Evolutionary conservation across 64 coral and sea anemone genomes (phyloP).

Genomic region (Montipora foliosa): DNA sequence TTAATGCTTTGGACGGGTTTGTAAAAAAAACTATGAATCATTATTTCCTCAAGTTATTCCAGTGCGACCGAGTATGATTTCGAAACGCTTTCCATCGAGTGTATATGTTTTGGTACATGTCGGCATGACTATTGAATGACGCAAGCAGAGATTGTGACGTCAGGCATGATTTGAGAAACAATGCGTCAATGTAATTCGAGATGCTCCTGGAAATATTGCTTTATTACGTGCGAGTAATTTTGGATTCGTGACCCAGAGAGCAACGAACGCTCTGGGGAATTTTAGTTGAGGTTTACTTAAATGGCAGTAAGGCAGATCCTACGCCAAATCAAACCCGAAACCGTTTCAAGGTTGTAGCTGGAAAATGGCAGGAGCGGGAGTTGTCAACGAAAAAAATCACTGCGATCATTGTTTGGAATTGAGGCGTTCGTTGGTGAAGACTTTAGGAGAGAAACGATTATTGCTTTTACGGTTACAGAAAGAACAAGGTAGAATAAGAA

Average conservation of each 20-base stretch:
- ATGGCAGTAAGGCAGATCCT: background rate
- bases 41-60: too few species aligned
- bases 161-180: background rate
- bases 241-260: background rate
- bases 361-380: background rate
- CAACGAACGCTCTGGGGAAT: background rate
- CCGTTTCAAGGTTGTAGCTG: background rate
- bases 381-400: constrained; percentile 10
- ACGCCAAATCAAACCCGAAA: background rate
- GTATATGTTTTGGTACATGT: background rate
- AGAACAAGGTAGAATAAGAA: constrained; percentile 78
- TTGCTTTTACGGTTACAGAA: constrained; percentile 84
- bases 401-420: constrained; percentile 82
- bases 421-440: constrained; percentile 71
- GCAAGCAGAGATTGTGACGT: background rate
- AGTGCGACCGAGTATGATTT: too few species aligned
- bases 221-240: background rate
- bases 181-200: background rate
- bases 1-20: too few species aligned
- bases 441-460: constrained; percentile 83
- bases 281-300: background rate
- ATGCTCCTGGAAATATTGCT: background rate
- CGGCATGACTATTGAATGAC: too few species aligned
- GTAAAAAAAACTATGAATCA: background rate
- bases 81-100: too few species aligned